These are phyloP conservation scores for Gnathonemus echidnorhynchus DNA, from an alignment of 2,113 vertebrate genomes.

Conservation along the genomic window DNA sequence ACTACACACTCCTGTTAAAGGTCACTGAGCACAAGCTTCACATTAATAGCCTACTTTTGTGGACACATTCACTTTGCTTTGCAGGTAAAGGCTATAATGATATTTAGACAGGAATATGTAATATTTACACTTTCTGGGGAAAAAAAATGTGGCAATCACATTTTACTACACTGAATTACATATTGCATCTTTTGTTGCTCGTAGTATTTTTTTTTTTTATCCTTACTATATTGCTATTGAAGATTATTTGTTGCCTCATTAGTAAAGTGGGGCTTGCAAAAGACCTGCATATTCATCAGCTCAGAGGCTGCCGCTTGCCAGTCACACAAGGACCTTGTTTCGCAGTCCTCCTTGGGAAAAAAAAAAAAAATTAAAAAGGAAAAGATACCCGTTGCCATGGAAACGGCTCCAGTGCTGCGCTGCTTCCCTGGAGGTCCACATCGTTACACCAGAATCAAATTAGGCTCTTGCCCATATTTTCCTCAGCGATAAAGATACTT, in stretches of 20 bases:
- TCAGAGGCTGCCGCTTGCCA: constrained; percentile 18
- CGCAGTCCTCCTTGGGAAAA: constrained; percentile 37
- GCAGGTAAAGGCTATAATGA: background rate
- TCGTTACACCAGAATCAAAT: constrained; percentile 42
- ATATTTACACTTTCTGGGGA: background rate
- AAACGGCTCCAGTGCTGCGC: constrained; percentile 45
- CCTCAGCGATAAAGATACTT: constrained; percentile 28
- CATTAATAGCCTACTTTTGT: background rate
- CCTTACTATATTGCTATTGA: background rate
- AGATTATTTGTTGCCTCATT: background rate
- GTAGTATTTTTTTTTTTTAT: background rate
- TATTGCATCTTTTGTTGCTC: background rate
- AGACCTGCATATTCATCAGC: constrained; percentile 19
- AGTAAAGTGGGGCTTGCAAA: background rate
- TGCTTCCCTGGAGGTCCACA: constrained; percentile 45
- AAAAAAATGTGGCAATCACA: background rate
- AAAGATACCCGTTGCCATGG: constrained; percentile 50
- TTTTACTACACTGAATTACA: background rate
- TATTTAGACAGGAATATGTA: background rate
- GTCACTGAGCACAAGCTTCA: background rate
- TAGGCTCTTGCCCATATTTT: constrained; percentile 33
- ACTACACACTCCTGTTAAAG: background rate
- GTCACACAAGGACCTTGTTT: constrained; percentile 29
- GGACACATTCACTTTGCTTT: background rate
- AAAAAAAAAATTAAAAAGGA: background rate